These are phyloP conservation scores for Trigoniulus corallinus DNA, from an alignment of 1,140 invertebrate genomes.

Conservation along the genomic window DNA sequence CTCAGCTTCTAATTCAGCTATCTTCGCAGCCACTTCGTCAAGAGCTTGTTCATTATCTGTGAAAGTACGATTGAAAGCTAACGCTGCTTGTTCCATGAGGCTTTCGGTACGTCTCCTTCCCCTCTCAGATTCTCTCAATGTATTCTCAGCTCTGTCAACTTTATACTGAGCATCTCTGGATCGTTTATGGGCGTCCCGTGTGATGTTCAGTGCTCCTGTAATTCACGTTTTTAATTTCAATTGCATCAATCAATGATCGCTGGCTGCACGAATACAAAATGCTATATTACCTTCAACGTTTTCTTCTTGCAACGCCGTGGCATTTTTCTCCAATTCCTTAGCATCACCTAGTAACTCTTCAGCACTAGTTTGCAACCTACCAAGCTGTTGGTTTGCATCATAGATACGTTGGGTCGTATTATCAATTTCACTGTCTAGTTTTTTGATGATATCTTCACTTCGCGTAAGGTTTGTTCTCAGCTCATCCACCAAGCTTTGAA, in stretches of 20 bases:
- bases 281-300: slow-evolving; percentile 59
- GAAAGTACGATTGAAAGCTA: slow-evolving; percentile 48
- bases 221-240: neutral
- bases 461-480: slow-evolving; percentile 35
- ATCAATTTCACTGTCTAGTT: slow-evolving; percentile 44
- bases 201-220: slow-evolving; percentile 68
- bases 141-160: slow-evolving; percentile 29
- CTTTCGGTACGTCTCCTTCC: slow-evolving; percentile 67
- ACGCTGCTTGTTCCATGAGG: slow-evolving; percentile 49
- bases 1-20: slow-evolving; percentile 44
- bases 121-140: slow-evolving; percentile 55
- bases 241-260: neutral
- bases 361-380: slow-evolving; percentile 51
- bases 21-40: slow-evolving; percentile 39
- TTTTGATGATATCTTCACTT: slow-evolving; percentile 36
- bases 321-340: slow-evolving; percentile 57
- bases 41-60: slow-evolving; percentile 43
- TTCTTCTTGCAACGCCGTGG: slow-evolving; percentile 78
- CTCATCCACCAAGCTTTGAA: slow-evolving; percentile 35
- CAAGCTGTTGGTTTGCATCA: slow-evolving; percentile 55
- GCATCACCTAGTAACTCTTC: slow-evolving; percentile 53
- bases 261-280: neutral
- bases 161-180: slow-evolving; percentile 47
- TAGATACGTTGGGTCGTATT: slow-evolving; percentile 58
- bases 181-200: slow-evolving; percentile 53